These are phyloP conservation scores for Ophioderma brevispina DNA, from an alignment of 35 echinoderm and acorn worm genomes.

Conservation along the genomic window DNA sequence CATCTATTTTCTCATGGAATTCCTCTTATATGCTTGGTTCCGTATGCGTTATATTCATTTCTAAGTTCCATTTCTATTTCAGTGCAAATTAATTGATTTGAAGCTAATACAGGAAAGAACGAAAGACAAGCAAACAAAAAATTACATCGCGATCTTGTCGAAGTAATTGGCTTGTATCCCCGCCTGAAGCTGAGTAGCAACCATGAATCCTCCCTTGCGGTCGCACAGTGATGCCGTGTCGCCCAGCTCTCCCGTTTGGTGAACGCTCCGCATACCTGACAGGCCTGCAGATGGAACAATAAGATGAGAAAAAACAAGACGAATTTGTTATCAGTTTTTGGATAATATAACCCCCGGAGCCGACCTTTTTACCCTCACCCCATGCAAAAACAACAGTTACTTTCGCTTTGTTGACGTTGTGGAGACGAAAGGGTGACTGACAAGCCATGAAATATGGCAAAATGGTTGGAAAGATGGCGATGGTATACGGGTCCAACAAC, in stretches of 20 bases:
- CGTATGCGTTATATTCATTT: too few species aligned
- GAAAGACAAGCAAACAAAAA: too few species aligned
- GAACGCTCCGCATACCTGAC: not conserved
- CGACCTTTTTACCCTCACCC: not conserved
- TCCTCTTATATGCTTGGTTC: too few species aligned
- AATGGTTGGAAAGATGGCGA: not conserved
- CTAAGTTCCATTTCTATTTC: too few species aligned
- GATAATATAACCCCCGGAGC: not conserved
- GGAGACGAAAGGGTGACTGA: not conserved
- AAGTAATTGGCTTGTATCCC: not conserved
- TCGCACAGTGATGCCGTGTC: not conserved
- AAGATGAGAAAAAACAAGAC: not conserved
- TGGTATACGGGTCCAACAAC: not conserved
- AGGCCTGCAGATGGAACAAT: not conserved
- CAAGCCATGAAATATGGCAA: not conserved
- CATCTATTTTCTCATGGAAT: too few species aligned
- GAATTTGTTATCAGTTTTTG: too few species aligned
- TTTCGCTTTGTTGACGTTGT: not conserved
- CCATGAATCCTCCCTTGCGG: not conserved
- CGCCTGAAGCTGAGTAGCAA: not conserved
- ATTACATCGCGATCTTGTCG: too few species aligned
- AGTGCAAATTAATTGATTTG: too few species aligned
- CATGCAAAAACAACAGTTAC: constrained; percentile 9
- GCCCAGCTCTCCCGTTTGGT: not conserved
- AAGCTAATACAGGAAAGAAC: too few species aligned